A percentile compares a stretch with the other conserved stretches of the same genome.
These are phyloP conservation scores for Trididemnum miniatum DNA, from an alignment of 23 tunicate species.

Conservation along the genomic window DNA sequence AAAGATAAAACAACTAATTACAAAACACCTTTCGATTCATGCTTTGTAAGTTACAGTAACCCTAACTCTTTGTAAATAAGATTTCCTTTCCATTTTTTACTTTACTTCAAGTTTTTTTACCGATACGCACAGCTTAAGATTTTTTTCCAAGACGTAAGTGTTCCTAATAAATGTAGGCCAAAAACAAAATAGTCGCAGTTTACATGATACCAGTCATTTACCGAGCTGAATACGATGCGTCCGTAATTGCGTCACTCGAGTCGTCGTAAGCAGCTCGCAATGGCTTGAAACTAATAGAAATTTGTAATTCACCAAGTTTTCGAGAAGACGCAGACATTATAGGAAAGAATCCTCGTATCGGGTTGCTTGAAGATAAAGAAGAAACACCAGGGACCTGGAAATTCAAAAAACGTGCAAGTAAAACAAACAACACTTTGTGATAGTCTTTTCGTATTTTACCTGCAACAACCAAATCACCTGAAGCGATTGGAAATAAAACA, in stretches of 20 bases:
- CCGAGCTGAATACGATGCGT: conserved; percentile 42
- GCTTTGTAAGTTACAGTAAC: too few species aligned
- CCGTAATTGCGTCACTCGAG: conserved; percentile 37
- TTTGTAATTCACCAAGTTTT: conserved; percentile 74
- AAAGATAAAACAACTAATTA: too few species aligned
- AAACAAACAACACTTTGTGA: too few species aligned
- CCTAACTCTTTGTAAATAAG: too few species aligned
- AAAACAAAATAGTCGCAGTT: not conserved
- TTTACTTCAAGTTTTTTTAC: too few species aligned
- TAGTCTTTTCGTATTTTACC: too few species aligned
- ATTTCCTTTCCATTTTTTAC: too few species aligned
- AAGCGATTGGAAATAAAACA: not conserved
- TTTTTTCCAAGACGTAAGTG: too few species aligned
- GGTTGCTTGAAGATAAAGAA: conserved; percentile 52
- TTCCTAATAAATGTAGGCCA: too few species aligned
- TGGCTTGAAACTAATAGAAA: conserved; percentile 61
- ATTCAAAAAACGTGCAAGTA: not conserved
- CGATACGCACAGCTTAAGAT: too few species aligned
- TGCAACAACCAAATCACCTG: too few species aligned
- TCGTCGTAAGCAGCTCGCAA: conserved; percentile 63
- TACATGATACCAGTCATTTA: not conserved
- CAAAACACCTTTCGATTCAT: too few species aligned
- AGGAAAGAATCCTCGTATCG: conserved; percentile 78
- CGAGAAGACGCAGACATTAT: conserved; percentile 78
- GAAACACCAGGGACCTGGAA: conserved; percentile 64